Percentiles rank a stretch among this genome's conserved stretches.
Conservation (phyloP, 2,797 vertebrate species). For the Gymnoscopelus microlampas region DNA sequence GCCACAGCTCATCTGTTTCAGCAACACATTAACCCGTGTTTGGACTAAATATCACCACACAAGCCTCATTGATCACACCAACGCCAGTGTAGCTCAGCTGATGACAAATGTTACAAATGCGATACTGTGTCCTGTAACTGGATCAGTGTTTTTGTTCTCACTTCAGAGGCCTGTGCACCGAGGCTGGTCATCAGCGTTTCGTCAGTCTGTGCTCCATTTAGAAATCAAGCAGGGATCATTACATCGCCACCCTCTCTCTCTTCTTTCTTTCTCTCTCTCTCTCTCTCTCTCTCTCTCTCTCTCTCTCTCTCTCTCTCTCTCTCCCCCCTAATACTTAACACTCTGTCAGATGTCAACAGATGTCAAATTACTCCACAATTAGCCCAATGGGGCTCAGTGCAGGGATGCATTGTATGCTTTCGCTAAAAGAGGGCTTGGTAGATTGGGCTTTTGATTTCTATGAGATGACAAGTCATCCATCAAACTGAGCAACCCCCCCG, state of each 20-base stretch:
- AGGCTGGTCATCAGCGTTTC: conserved; percentile 51
- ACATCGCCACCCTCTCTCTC: conserved; percentile 36
- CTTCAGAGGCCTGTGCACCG: conserved; percentile 63
- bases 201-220: conserved; percentile 69
- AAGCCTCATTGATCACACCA: conserved; percentile 66
- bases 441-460: conserved; percentile 73
- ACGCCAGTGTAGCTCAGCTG: conserved; percentile 51
- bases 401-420: conserved; percentile 64
- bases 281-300: conserved; percentile 8
- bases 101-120: conserved; percentile 72
- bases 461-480: conserved; percentile 79
- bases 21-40: conserved; percentile 69
- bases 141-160: conserved; percentile 75
- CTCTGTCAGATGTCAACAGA: conserved; percentile 75
- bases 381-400: conserved; percentile 68
- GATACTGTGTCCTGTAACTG: conserved; percentile 68
- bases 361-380: conserved; percentile 81
- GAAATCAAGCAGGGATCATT: conserved; percentile 76
- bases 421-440: conserved; percentile 53
- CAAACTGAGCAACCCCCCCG: conserved; percentile 43
- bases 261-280: conserved; percentile 24
- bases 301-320: conserved; percentile 14
- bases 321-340: conserved; percentile 68
- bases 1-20: conserved; percentile 64
- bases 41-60: conserved; percentile 66